Conservation (phyloP, 2,113 vertebrate species). For the Pampusana beccarii region DNA sequence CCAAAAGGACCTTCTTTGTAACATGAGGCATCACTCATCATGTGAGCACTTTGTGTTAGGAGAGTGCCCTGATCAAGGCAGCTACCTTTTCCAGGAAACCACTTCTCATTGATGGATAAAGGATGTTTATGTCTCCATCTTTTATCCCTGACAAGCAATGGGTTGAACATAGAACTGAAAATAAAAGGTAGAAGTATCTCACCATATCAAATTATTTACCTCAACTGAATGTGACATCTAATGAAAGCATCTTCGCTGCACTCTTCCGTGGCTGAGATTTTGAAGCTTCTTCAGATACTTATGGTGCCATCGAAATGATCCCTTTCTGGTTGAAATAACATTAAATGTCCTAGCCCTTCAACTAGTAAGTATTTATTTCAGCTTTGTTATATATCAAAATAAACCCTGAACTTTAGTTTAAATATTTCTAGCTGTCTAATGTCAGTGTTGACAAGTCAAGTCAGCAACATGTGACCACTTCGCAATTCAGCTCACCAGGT, state of each 20-base stretch:
- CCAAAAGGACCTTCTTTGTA: background rate
- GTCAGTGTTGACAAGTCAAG: background rate
- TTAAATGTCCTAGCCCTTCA: background rate
- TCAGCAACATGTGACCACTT: background rate
- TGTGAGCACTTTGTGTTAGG: background rate
- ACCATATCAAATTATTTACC: background rate
- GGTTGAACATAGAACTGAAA: background rate
- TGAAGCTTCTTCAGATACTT: background rate
- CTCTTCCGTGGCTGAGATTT: background rate
- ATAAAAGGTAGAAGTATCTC: background rate
- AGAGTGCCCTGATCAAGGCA: background rate
- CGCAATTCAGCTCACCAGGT: background rate
- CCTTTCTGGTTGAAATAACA: background rate
- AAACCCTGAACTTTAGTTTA: background rate
- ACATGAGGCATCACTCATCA: background rate
- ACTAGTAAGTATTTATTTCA: background rate
- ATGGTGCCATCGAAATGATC: accelerated
- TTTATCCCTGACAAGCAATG: background rate
- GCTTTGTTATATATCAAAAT: background rate
- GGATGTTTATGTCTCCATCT: background rate
- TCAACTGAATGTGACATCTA: accelerated
- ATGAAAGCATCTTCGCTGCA: background rate
- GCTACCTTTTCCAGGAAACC: background rate
- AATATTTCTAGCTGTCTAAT: background rate
- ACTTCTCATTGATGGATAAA: background rate